Base-by-base conservation (phyloP, 2,888 invertebrate genomes). In the Desoria tigrina region DNA sequence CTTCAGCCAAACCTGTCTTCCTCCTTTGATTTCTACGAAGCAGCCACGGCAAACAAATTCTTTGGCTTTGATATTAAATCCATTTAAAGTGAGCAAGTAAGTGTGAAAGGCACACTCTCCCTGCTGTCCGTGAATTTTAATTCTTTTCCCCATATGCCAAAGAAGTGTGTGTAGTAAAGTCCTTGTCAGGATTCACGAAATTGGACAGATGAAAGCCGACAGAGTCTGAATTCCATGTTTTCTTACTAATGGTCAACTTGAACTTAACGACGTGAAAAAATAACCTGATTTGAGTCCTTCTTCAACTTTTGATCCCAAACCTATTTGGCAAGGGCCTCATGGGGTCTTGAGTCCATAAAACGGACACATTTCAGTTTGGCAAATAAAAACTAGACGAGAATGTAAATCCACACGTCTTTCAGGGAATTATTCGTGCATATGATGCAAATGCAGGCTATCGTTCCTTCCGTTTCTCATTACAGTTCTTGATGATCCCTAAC, bases 191-290 rank as follows among this genome's bases (percentile, higher is more conserved):
- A n/a, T n/a, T n/a, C n/a, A n/a, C n/a, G n/a, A 45, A 45, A 45
- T 45, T 45, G 45, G 45, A 45, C 45, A 45, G 9, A 45, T 18
- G 45, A 45, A 21, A n/a, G n/a, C 45, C 45, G 45, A 45, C 45
- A 45, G 16, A 6, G 45, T 11, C 4, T 4, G 32, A 7, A 32
- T n/a, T n/a, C n/a, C n/a, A 32, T 7, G 32, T 32, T 7, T 32
- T 32, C 6, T 32, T 32, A 32, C 32, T 32, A 32, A 32, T 32
- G 11, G 32, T 32, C 32, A 32, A 32, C 32, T 11, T 32, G 11
- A 32, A 32, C 11, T 4, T 32, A 4, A 32, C 32, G 11, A 7
- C 32, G 32, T 32, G 32, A 7, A 11, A 32, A 32, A 32, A 32
- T 32, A 32, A 7, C 32, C 11, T 11, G 32, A 32, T 32, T 32